These are phyloP conservation scores for Xenopus laevis DNA, from an alignment of 2,113 vertebrate species.

Conservation along the genomic window DNA sequence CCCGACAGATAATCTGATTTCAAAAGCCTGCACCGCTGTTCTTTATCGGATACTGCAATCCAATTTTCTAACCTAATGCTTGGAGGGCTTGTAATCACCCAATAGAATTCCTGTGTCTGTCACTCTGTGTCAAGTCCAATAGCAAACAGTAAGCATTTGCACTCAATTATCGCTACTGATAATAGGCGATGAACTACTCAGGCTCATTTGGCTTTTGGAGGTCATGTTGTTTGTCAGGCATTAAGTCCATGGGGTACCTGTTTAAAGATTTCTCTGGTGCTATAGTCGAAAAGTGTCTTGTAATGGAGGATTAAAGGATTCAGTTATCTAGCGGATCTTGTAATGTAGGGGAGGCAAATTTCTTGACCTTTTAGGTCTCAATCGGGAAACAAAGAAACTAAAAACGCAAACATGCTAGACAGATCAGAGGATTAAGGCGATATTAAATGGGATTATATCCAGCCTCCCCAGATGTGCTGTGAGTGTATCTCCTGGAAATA, in stretches of 20 bases:
- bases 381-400: neutral
- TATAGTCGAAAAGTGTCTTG: conserved; percentile 44
- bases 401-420: neutral
- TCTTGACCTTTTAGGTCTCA: conserved; percentile 4
- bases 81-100: conserved; percentile 47
- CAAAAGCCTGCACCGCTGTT: conserved; percentile 10
- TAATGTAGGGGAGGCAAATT: neutral
- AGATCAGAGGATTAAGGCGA: neutral
- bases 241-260: conserved; percentile 38
- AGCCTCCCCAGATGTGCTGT: neutral
- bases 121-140: conserved; percentile 58
- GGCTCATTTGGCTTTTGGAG: conserved; percentile 47
- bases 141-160: conserved; percentile 37
- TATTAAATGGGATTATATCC: neutral
- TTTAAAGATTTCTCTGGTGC: conserved; percentile 45
- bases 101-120: conserved; percentile 56
- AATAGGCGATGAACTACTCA: conserved; percentile 8
- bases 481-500: neutral
- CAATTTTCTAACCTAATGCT: conserved; percentile 36
- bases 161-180: conserved; percentile 47
- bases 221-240: conserved; percentile 47
- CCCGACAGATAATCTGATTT: conserved; percentile 27
- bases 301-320: conserved; percentile 53
- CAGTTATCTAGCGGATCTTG: conserved; percentile 44
- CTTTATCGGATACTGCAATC: conserved; percentile 29